Conservation (phyloP, 2,888 invertebrate genomes). For the Agriopis leucophaearia region DNA sequence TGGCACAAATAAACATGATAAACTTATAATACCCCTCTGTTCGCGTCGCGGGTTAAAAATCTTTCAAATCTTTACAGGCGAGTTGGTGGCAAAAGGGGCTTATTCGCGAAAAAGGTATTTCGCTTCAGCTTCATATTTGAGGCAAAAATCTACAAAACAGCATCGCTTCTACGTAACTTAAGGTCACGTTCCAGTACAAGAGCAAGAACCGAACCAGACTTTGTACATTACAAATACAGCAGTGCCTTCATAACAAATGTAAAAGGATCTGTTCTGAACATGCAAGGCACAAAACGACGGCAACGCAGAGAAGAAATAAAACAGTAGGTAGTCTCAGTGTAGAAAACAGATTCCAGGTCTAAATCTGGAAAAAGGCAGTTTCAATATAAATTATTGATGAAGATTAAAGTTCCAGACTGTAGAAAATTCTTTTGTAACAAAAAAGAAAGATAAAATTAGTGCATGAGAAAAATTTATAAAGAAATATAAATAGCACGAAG, state of each 20-base stretch:
- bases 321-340: constrained; percentile 13
- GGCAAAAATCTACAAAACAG: neutral
- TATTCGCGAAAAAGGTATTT: no score
- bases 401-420: neutral
- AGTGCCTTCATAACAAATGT: constrained; percentile 32
- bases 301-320: constrained; percentile 23
- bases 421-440: no score
- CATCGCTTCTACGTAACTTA: neutral
- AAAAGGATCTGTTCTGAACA: constrained; percentile 23
- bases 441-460: no score
- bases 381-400: neutral
- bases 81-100: no score
- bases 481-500: no score
- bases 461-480: no score
- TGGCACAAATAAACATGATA: no score
- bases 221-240: constrained; percentile 34
- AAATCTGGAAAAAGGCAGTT: neutral
- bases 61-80: no score
- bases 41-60: no score
- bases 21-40: no score
- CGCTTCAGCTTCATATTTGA: neutral
- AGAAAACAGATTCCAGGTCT: neutral
- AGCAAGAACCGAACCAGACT: constrained; percentile 23
- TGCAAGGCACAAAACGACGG: constrained; percentile 24
- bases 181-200: neutral